Percentiles rank a stretch among this genome's conserved stretches.
These are phyloP conservation scores for Misgurnus mizolepis DNA, from an alignment of 2,113 vertebrate genomes.

Conservation along the genomic window DNA sequence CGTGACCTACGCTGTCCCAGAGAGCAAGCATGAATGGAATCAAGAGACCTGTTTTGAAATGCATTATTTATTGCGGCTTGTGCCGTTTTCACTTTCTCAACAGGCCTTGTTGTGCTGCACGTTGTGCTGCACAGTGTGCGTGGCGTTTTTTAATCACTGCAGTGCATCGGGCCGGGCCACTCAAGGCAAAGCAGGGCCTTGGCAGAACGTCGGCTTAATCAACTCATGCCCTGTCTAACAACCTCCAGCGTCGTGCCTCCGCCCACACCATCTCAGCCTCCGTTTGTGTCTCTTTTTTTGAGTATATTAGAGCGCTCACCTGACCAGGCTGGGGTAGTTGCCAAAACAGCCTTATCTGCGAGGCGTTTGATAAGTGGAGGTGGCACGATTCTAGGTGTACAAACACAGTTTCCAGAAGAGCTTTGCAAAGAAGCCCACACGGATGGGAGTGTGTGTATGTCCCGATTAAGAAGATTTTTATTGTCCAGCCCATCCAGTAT, in stretches of 20 bases:
- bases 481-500: background rate
- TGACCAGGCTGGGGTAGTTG: constrained; percentile 48
- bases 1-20: constrained; percentile 46
- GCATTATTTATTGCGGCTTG: constrained; percentile 33
- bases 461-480: background rate
- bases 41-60: constrained; percentile 26
- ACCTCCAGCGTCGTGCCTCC: constrained; percentile 50
- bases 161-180: constrained; percentile 64
- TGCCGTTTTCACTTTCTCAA: constrained; percentile 34
- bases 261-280: constrained; percentile 54
- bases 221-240: constrained; percentile 65
- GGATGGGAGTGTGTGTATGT: background rate
- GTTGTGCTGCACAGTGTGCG: background rate
- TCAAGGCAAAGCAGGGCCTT: constrained; percentile 68
- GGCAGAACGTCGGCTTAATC: constrained; percentile 71
- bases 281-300: constrained; percentile 41
- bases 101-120: constrained; percentile 28
- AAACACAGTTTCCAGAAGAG: constrained; percentile 35
- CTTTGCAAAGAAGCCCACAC: constrained; percentile 22
- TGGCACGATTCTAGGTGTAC: constrained; percentile 1
- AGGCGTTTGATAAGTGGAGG: constrained; percentile 14
- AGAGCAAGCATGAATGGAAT: constrained; percentile 1
- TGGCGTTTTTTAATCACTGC: constrained; percentile 68
- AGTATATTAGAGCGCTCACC: constrained; percentile 59
- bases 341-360: constrained; percentile 60